Percentiles rank a stretch among this genome's conserved stretches.
Evolutionary conservation across 2,113 vertebrate genomes (phyloP).

Genomic region (Ochotona princeps): DNA sequence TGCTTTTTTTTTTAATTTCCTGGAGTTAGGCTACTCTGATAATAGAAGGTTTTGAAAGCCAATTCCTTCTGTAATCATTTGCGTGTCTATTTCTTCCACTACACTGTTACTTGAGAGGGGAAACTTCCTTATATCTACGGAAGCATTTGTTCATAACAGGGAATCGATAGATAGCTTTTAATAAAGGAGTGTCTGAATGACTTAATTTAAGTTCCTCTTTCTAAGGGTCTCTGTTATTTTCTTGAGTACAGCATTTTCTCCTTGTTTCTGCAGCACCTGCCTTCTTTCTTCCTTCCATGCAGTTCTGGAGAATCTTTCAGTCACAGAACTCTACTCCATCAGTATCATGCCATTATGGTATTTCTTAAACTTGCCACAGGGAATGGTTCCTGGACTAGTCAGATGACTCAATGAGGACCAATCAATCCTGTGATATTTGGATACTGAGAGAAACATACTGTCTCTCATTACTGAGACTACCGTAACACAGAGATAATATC

Average conservation of each 20-base stretch:
- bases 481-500: neutral
- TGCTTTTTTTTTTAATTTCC: neutral
- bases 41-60: neutral
- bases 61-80: neutral
- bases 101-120: neutral
- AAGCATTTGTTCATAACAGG: neutral
- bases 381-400: neutral
- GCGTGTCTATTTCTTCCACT: neutral
- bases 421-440: neutral
- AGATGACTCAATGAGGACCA: neutral
- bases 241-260: neutral
- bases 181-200: neutral
- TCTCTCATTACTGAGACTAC: neutral
- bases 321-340: neutral
- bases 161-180: neutral
- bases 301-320: neutral
- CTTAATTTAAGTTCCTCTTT: neutral
- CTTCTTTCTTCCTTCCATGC: neutral
- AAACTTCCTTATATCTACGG: neutral
- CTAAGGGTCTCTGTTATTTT: neutral
- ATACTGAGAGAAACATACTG: neutral
- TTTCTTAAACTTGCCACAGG: neutral
- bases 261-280: neutral
- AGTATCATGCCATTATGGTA: neutral
- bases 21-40: neutral